phyloP scores from a whole-genome alignment of 1,140 invertebrate genomes.

The Drosophila suzukii region DNA sequence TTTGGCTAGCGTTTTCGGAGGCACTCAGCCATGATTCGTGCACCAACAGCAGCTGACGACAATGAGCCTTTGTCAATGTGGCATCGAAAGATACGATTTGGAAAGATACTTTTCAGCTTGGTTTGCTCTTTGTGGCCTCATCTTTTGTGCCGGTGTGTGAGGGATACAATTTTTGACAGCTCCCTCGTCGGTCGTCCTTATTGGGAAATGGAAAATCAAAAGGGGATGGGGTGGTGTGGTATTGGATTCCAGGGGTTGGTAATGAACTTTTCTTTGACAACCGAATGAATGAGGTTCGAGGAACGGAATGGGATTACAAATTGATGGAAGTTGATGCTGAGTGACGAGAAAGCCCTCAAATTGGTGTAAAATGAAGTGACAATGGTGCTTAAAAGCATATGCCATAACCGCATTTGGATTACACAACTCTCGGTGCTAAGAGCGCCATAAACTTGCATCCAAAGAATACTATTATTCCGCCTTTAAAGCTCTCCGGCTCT shows the following conservation, averaged over 20 bases:
- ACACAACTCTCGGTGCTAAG: slow-evolving; percentile 3
- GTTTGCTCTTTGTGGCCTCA: slow-evolving; percentile 52
- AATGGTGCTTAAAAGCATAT: slow-evolving; percentile 21
- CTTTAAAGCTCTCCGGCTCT: slow-evolving; percentile 38
- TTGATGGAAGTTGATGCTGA: slow-evolving; percentile 26
- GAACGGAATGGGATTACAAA: slow-evolving; percentile 55
- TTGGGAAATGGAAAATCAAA: slow-evolving; percentile 5
- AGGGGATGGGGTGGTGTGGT: no score
- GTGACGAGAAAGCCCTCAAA: slow-evolving; percentile 13
- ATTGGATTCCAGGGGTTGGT: slow-evolving; percentile 50
- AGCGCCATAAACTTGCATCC: slow-evolving; percentile 7
- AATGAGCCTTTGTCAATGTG: slow-evolving; percentile 39
- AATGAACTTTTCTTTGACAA: slow-evolving; percentile 65
- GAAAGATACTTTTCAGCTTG: slow-evolving; percentile 67
- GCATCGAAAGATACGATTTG: slow-evolving; percentile 37
- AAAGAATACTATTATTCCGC: slow-evolving; percentile 24
- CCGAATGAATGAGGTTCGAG: slow-evolving; percentile 37
- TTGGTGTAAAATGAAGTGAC: slow-evolving; percentile 17
- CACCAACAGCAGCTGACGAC: slow-evolving; percentile 18
- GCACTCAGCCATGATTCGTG: slow-evolving; percentile 57
- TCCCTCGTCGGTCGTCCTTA: slow-evolving; percentile 27
- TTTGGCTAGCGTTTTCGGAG: slow-evolving; percentile 20
- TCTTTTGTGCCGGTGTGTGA: slow-evolving; percentile 17
- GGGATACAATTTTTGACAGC: slow-evolving; percentile 65
- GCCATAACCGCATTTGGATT: slow-evolving; percentile 13